phyloP scores from a whole-genome alignment of 2,113 vertebrate genomes.

The Tragelaphus buxtoni region DNA sequence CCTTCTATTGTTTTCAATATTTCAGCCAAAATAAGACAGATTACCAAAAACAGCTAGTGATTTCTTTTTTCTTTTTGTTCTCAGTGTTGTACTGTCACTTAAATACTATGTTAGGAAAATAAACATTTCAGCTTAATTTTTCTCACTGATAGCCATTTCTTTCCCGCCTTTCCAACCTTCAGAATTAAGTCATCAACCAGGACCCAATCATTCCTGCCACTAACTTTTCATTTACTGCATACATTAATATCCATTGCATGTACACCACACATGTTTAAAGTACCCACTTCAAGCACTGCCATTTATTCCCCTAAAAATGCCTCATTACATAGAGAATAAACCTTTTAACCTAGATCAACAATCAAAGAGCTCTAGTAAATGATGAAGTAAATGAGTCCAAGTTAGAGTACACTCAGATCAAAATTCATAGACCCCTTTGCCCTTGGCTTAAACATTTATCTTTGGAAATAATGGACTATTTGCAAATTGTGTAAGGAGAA shows the following conservation, averaged over 20 bases:
- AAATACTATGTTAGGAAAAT: conserved; percentile 48
- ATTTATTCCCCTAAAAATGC: conserved; percentile 55
- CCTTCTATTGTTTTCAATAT: conserved; percentile 44
- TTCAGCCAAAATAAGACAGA: conserved; percentile 54
- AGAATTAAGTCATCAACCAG: conserved; percentile 29
- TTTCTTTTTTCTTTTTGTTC: conserved; percentile 16
- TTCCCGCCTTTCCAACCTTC: neutral
- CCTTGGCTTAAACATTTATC: conserved; percentile 28
- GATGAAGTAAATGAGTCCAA: conserved; percentile 54
- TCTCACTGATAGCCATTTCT: conserved; percentile 46
- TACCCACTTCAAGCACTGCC: neutral
- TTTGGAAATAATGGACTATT: conserved; percentile 13
- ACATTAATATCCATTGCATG: conserved; percentile 30
- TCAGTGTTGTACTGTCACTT: conserved; percentile 31
- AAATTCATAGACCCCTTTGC: conserved; percentile 17
- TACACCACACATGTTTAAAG: neutral
- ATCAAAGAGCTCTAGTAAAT: conserved; percentile 59
- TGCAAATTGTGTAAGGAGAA: neutral
- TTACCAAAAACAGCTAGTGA: neutral
- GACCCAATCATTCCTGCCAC: conserved; percentile 26
- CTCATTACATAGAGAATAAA: conserved; percentile 61
- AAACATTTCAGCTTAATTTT: conserved; percentile 43
- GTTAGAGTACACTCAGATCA: neutral
- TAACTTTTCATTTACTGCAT: conserved; percentile 32
- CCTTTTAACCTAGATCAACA: conserved; percentile 38